phyloP scores from a whole-genome alignment of 2,797 vertebrate species.

The Paguma larvata region DNA sequence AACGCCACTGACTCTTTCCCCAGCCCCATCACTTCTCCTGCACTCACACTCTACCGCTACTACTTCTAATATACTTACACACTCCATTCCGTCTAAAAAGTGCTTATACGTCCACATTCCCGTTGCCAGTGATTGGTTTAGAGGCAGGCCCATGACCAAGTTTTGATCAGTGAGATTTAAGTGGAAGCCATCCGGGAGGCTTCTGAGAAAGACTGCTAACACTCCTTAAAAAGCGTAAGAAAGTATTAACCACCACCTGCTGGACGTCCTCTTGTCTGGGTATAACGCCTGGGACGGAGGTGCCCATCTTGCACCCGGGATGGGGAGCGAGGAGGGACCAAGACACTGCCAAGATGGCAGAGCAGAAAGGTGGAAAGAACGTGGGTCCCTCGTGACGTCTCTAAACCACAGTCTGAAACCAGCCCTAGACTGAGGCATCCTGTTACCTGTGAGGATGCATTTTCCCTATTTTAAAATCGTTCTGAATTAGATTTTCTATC shows the following conservation, averaged over 20 bases:
- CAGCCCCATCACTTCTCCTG: background rate
- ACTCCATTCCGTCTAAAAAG: background rate
- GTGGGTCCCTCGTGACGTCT: background rate
- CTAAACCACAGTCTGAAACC: background rate
- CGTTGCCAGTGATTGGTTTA: background rate
- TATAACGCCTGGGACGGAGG: background rate
- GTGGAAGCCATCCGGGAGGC: background rate
- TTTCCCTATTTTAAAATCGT: conserved; percentile 30
- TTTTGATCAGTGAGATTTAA: background rate
- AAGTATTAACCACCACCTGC: background rate
- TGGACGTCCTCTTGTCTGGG: background rate
- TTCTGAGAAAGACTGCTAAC: conserved; percentile 21
- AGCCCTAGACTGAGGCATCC: background rate
- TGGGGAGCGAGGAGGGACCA: background rate
- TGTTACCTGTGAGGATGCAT: background rate
- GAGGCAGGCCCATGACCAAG: background rate
- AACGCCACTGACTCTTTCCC: background rate
- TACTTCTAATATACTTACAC: background rate
- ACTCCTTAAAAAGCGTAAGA: background rate
- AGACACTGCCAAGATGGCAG: background rate
- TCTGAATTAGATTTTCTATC: conserved; percentile 39
- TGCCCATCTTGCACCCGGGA: background rate
- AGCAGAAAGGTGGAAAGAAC: background rate
- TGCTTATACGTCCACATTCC: background rate
- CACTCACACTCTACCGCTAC: background rate